Conservation (phyloP, 2,797 vertebrate genomes). For the Darevskia nairensis region DNA sequence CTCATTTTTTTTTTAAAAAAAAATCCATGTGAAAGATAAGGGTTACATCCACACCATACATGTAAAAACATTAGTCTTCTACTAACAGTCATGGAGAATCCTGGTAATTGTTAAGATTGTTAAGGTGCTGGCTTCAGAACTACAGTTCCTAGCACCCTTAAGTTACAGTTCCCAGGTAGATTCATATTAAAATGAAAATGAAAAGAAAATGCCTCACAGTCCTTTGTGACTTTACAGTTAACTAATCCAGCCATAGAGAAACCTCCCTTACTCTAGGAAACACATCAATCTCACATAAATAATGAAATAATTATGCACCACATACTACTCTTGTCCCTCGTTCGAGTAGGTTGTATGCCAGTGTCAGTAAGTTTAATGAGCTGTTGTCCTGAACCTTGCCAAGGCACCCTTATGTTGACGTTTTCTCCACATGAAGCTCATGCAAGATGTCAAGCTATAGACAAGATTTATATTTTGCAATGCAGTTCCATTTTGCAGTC, state of each 20-base stretch:
- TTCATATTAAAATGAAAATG: no score
- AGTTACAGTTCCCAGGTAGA: no score
- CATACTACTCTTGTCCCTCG: constrained; percentile 25
- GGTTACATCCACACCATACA: no score
- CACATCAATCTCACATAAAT: constrained; percentile 1
- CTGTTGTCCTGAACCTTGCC: constrained; percentile 58
- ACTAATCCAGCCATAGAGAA: neutral
- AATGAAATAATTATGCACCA: neutral
- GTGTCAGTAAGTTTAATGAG: constrained; percentile 52
- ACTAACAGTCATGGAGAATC: no score
- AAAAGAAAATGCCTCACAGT: no score
- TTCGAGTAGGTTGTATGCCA: constrained; percentile 54
- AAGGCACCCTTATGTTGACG: constrained; percentile 46
- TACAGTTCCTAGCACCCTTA: no score
- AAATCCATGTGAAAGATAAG: neutral
- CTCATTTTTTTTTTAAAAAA: no score
- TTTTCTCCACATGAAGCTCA: constrained; percentile 25
- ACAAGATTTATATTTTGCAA: constrained; percentile 46
- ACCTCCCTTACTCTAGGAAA: neutral
- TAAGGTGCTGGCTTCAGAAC: no score
- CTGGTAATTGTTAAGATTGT: no score
- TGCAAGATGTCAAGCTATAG: constrained; percentile 47
- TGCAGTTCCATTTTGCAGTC: constrained; percentile 20
- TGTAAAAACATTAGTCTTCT: no score
- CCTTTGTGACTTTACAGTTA: neutral